phyloP scores from a whole-genome alignment of 2,797 vertebrate species.

The Craterocephalus amniculus region DNA sequence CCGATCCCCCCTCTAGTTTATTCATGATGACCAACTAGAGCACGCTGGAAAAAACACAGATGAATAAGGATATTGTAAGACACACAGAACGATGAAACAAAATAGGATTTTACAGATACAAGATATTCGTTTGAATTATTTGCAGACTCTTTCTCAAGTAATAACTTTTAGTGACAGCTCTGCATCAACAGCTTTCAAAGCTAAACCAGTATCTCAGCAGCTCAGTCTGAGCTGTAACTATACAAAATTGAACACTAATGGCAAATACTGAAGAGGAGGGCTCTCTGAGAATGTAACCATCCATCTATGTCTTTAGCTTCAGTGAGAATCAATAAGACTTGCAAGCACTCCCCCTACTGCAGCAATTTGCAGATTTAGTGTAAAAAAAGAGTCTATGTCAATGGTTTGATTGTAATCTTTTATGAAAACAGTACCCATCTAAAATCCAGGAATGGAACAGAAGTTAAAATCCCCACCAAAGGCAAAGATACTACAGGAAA shows the following conservation, averaged over 20 bases:
- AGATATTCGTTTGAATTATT: neutral
- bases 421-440: neutral
- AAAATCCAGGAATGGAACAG: conserved; percentile 9
- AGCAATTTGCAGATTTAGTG: conserved; percentile 35
- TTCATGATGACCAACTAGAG: conserved; percentile 62
- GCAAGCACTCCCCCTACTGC: neutral
- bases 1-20: conserved; percentile 65
- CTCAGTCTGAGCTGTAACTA: no score
- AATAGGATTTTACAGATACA: no score
- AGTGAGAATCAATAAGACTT: conserved; percentile 4
- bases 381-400: conserved; percentile 6
- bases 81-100: neutral
- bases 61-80: conserved; percentile 5
- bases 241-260: no score
- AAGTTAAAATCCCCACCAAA: neutral
- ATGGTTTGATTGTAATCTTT: conserved; percentile 18
- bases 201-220: no score
- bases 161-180: neutral
- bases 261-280: no score
- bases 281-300: neutral
- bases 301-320: neutral
- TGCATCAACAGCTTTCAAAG: neutral
- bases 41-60: conserved; percentile 41
- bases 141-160: neutral
- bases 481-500: neutral